phyloP scores from a whole-genome alignment of 2,888 invertebrate species.

The Lasioglossum leucozonium region DNA sequence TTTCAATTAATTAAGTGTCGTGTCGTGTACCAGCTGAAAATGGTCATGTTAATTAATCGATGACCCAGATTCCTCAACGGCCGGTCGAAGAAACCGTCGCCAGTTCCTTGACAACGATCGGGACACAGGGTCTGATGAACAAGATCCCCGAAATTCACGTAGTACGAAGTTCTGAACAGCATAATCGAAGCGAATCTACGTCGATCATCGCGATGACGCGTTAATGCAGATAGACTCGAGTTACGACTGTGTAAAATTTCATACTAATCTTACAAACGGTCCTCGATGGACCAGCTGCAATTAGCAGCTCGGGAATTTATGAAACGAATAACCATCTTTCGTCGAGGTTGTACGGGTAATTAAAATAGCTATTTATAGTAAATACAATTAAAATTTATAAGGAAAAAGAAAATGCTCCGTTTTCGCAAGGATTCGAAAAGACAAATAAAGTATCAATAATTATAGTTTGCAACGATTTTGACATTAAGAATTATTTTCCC shows the following conservation, averaged over 20 bases:
- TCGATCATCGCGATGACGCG: not conserved
- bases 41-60: constrained; percentile 5
- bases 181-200: not conserved
- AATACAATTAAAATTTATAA: too few relatives aligned
- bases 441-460: too few relatives aligned
- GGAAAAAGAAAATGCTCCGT: too few relatives aligned
- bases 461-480: too few relatives aligned
- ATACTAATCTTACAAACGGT: not conserved
- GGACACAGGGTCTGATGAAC: not conserved
- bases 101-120: not conserved
- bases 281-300: not conserved
- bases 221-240: not conserved
- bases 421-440: not conserved
- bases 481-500: too few relatives aligned
- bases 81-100: not conserved
- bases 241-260: not conserved
- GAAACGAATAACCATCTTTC: not conserved
- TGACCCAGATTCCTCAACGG: not conserved
- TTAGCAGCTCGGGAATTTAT: not conserved
- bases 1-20: not conserved
- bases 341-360: not conserved
- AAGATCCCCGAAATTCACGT: not conserved
- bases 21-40: not conserved
- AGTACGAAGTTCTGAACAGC: not conserved
- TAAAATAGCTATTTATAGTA: not conserved